These are phyloP conservation scores for Sebastes flavidus DNA, from an alignment of 2,797 vertebrate species.

Conservation along the genomic window DNA sequence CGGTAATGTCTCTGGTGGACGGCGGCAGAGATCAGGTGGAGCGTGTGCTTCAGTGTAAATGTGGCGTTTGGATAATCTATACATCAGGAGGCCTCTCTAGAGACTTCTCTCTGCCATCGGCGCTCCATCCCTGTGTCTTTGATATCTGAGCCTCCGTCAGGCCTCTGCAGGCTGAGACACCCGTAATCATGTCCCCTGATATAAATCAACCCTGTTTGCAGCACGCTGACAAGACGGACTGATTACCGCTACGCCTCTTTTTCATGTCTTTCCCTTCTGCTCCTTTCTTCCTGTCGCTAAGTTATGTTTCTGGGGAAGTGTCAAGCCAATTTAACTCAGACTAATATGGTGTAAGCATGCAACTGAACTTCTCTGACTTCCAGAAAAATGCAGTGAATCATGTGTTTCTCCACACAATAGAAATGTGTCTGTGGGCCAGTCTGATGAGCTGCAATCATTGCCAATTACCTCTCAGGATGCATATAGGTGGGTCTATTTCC, in stretches of 20 bases:
- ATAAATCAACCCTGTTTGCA: slow-evolving; percentile 33
- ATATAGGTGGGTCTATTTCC: background rate
- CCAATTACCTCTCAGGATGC: background rate
- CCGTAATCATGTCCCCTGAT: slow-evolving; percentile 32
- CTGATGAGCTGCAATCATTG: background rate
- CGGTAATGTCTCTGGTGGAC: no score
- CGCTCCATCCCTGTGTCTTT: slow-evolving; percentile 28
- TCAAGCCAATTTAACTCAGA: background rate
- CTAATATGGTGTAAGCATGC: background rate
- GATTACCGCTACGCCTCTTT: slow-evolving; percentile 3
- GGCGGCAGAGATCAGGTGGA: no score
- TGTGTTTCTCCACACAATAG: background rate
- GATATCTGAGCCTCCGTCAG: slow-evolving; percentile 44
- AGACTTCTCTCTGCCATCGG: background rate
- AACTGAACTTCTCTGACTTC: background rate
- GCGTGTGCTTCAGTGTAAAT: background rate
- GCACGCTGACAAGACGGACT: background rate
- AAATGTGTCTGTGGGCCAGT: background rate
- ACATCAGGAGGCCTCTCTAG: background rate
- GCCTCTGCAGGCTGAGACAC: slow-evolving; percentile 21
- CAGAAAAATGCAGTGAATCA: background rate
- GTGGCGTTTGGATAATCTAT: background rate
- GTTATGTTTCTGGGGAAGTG: background rate
- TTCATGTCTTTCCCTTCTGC: background rate
- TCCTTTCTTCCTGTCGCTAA: background rate